Evolutionary conservation across 2,888 invertebrate genomes (phyloP).

Genomic region (Bombylius major): DNA sequence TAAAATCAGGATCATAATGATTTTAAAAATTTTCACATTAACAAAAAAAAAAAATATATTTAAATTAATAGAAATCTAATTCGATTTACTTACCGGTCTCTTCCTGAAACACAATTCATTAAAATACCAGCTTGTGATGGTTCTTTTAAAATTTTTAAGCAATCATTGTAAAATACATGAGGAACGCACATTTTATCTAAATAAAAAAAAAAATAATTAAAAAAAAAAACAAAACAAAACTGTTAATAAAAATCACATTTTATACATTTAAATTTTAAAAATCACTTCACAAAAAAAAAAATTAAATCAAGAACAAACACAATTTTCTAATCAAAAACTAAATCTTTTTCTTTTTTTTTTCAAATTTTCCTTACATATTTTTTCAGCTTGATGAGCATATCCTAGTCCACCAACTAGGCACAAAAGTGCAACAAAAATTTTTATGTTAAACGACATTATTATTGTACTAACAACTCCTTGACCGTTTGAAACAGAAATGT

Average conservation of each 20-base stretch:
- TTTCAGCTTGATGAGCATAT: background rate
- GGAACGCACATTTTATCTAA: constrained; percentile 67
- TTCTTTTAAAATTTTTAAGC: constrained; percentile 40
- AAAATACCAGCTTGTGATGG: constrained; percentile 34
- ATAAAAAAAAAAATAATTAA: constrained; percentile 12
- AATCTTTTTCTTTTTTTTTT: too few relatives aligned
- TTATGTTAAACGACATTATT: background rate
- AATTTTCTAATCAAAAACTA: too few relatives aligned
- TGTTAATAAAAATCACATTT: too few relatives aligned
- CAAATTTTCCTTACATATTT: background rate
- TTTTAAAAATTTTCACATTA: too few relatives aligned
- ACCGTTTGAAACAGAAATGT: background rate
- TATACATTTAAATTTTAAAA: too few relatives aligned
- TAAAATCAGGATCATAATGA: too few relatives aligned
- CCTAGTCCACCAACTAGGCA: background rate
- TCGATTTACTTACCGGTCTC: constrained; percentile 46
- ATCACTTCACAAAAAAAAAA: too few relatives aligned
- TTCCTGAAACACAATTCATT: constrained; percentile 60
- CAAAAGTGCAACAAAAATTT: background rate
- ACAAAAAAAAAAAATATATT: too few relatives aligned
- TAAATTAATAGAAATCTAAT: too few relatives aligned
- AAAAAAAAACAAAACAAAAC: background rate
- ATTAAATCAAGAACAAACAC: too few relatives aligned
- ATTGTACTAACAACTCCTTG: background rate
- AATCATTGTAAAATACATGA: constrained; percentile 46